Percentiles rank a stretch among this genome's conserved stretches.
Conservation (phyloP, 2,113 vertebrate species). For the Zapus hudsonius region DNA sequence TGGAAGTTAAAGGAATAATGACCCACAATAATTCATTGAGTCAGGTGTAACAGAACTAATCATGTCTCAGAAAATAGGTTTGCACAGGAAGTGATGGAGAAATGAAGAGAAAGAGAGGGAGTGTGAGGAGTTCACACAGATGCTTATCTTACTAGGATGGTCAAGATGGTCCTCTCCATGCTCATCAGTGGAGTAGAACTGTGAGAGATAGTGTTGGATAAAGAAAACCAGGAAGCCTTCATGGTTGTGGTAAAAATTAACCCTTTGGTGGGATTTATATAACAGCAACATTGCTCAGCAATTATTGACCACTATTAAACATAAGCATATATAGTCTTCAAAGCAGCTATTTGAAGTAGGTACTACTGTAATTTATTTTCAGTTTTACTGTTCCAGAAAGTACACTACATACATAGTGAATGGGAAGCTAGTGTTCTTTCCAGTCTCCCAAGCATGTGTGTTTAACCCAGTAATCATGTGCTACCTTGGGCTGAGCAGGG, state of each 20-base stretch:
- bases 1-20: not conserved
- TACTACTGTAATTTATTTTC: not conserved
- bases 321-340: not conserved
- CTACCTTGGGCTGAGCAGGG: not conserved
- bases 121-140: not conserved
- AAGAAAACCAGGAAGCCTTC: not conserved
- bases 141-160: not conserved
- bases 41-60: not conserved
- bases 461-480: not conserved
- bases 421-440: not conserved
- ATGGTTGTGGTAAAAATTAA: not conserved
- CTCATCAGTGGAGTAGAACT: not conserved
- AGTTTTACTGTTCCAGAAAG: not conserved
- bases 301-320: not conserved
- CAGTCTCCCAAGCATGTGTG: not conserved
- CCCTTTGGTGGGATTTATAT: not conserved
- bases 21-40: slow-evolving; percentile 44
- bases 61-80: not conserved
- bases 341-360: not conserved
- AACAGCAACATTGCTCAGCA: not conserved
- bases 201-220: not conserved
- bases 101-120: not conserved
- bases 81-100: too few species aligned
- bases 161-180: not conserved
- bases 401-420: not conserved